phyloP scores from a whole-genome alignment of 2,888 invertebrate species.

The Torymus tubicola region DNA sequence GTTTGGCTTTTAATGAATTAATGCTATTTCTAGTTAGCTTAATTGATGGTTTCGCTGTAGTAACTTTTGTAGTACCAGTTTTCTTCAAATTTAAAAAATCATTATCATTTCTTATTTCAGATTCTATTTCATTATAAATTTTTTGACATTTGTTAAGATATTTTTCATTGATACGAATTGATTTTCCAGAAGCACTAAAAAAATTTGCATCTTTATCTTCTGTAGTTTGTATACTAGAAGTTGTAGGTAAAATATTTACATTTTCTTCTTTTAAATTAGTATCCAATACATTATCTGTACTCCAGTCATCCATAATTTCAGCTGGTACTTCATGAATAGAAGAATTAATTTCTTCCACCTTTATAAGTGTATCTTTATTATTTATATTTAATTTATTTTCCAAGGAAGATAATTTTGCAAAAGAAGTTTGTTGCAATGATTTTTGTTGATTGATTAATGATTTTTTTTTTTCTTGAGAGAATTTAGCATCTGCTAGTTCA shows the following conservation, averaged over 20 bases:
- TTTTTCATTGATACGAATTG: slow-evolving; percentile 59
- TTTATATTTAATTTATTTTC: slow-evolving; percentile 22
- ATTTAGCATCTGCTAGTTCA: slow-evolving; percentile 54
- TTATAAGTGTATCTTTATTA: slow-evolving; percentile 20
- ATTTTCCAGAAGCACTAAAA: slow-evolving; percentile 59
- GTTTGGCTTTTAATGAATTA: background rate
- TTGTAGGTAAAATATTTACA: background rate
- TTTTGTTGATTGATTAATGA: slow-evolving; percentile 17
- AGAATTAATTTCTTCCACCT: slow-evolving; percentile 2
- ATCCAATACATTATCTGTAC: slow-evolving; percentile 13
- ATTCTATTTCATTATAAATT: slow-evolving; percentile 52
- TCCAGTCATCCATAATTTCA: slow-evolving; percentile 52
- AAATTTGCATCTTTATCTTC: background rate
- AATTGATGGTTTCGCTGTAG: background rate
- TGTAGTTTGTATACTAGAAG: too few species aligned
- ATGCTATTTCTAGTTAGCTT: background rate
- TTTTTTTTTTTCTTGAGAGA: slow-evolving; percentile 33
- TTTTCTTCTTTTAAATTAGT: background rate
- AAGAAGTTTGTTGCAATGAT: slow-evolving; percentile 23
- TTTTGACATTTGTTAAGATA: slow-evolving; percentile 53
- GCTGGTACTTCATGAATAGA: slow-evolving; percentile 27
- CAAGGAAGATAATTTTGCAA: slow-evolving; percentile 31
- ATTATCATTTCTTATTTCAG: slow-evolving; percentile 18
- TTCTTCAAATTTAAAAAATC: slow-evolving; percentile 26
- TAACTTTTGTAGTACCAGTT: slow-evolving; percentile 5